Percentiles rank a stretch among this genome's conserved stretches.
Evolutionary conservation across 1,140 invertebrate species (phyloP).

Genomic region (Heliothis virescens): DNA sequence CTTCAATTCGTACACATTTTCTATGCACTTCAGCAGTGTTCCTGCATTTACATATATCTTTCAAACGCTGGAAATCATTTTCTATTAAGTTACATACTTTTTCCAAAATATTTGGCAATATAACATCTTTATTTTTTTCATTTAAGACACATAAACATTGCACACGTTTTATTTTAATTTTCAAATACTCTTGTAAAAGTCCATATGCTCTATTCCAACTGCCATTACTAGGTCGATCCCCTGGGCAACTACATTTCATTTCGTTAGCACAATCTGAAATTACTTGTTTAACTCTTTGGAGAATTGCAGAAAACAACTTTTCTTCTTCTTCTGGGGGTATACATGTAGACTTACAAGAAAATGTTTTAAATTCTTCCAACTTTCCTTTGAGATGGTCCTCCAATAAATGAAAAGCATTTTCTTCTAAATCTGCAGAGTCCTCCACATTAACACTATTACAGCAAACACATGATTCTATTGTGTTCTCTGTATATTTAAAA

Average conservation of each 20-base stretch:
- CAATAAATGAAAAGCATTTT: conserved; percentile 76
- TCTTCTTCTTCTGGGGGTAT: conserved; percentile 69
- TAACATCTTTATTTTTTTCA: conserved; percentile 50
- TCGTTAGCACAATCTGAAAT: conserved; percentile 67
- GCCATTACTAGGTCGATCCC: conserved; percentile 53
- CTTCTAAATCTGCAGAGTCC: conserved; percentile 71
- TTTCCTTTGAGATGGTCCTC: conserved; percentile 75
- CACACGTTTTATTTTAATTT: conserved; percentile 75
- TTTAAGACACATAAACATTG: conserved; percentile 64
- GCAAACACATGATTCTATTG: conserved; percentile 65
- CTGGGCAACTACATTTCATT: conserved; percentile 63
- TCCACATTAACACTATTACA: conserved; percentile 59
- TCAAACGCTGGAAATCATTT: conserved; percentile 75
- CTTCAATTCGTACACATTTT: conserved; percentile 18
- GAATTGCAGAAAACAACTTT: conserved; percentile 64
- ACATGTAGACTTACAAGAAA: conserved; percentile 57
- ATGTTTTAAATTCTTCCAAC: conserved; percentile 64
- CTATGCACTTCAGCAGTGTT: conserved; percentile 46
- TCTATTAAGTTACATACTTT: conserved; percentile 75
- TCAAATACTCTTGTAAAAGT: conserved; percentile 78
- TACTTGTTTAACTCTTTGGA: conserved; percentile 72
- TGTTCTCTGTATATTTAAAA: conserved; percentile 27
- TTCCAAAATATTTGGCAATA: conserved; percentile 66
- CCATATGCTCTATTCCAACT: conserved; percentile 75
- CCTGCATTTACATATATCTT: conserved; percentile 63